Conservation (phyloP, 2,113 vertebrate species). For the Sporophila hypoxantha region DNA sequence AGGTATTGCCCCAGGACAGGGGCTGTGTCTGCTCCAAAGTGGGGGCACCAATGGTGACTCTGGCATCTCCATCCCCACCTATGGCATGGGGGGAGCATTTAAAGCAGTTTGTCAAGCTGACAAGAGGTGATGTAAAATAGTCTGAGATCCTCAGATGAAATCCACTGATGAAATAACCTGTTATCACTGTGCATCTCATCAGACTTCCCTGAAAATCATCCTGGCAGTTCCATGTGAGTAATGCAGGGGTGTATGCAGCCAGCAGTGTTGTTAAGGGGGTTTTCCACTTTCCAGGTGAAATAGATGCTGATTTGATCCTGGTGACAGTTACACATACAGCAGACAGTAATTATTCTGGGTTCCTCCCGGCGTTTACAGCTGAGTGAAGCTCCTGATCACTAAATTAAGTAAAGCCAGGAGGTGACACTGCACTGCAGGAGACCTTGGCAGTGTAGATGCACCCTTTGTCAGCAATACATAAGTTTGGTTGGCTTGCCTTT, state of each 20-base stretch:
- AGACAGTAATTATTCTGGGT: background rate
- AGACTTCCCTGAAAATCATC: background rate
- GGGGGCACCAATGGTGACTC: background rate
- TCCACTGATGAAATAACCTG: background rate
- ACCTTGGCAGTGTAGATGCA: background rate
- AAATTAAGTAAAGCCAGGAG: background rate
- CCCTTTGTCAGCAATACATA: background rate
- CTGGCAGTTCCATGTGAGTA: background rate
- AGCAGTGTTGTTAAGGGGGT: background rate
- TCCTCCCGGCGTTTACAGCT: background rate
- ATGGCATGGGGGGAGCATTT: background rate
- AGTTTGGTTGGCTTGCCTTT: background rate
- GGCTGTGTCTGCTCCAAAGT: background rate
- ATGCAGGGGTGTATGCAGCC: background rate
- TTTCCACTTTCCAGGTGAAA: background rate
- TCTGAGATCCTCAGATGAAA: background rate
- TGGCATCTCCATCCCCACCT: background rate
- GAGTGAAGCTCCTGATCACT: background rate
- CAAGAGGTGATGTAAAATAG: background rate
- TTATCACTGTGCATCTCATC: background rate
- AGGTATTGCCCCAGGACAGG: background rate
- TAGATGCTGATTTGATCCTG: background rate
- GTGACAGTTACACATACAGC: background rate
- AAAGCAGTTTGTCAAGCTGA: background rate
- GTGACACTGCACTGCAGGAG: background rate